Evolutionary conservation across 2,888 invertebrate genomes (phyloP), one percentile per base, ranked within the genome.

Genomic region (Caenorhabditis wallacei): DNA sequence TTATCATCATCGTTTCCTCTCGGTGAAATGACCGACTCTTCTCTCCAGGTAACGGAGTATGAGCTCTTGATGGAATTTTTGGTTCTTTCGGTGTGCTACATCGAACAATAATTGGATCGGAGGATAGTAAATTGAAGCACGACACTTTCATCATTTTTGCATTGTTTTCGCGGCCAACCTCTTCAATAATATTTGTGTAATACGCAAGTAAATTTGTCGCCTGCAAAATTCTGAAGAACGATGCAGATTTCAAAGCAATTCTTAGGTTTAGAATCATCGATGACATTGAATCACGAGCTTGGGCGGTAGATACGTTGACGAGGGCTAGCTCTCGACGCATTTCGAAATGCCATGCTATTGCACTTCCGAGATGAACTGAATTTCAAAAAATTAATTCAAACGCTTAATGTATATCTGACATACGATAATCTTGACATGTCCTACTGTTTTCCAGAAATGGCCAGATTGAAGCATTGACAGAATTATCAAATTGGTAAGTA

Each of bases 271-370:
- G 35, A 26, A 83, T 74, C 53, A 79, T 59, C 10, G 69, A 51
- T 4, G 69, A 57, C 24, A 75, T 59, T 26, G 83, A 57, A 43
- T 83, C 83, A 1, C 83, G 74, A 13, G 48, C 16, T 51, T 83
- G 83, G 0, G 83, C 83, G 1, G 69, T 57, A 0, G 74, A 18
- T 2, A 83, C 48, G 11, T 74, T 63, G 2, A 64, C 48, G 0
- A 64, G n/a, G 16, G 79, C 64, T 48, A 26, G 53, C 20, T 83
- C 83, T 1, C 79, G 79, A 2, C 79, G 83, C 69, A 83, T 57
- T 24, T 83, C 83, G 20, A 74, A 74, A 26, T 71, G 64, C 79
- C 79, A 80, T 0, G 83, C 83, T 5, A 83, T 16, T 11, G 56
- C 26, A 22, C 66, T 64, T 18, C 83, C 83, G 2, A 79, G 18